phyloP scores from a whole-genome alignment of 2,113 vertebrate genomes.

The Tetraodon nigroviridis region DNA sequence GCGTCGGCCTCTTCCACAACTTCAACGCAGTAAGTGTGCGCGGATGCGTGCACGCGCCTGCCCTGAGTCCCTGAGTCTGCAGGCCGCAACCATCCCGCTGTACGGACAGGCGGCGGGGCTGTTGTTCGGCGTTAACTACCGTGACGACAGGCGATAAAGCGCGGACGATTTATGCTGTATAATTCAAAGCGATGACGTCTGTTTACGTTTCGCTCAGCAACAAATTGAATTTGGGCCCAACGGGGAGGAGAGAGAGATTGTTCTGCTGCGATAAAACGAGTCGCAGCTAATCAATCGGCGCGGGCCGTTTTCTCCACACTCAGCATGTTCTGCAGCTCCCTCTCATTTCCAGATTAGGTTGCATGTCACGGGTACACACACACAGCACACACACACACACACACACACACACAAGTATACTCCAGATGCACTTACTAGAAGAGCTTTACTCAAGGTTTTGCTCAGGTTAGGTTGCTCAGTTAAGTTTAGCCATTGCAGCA shows the following conservation, averaged over 20 bases:
- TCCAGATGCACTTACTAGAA: constrained; percentile 2
- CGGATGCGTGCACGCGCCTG: too few relatives aligned
- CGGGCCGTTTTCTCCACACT: constrained; percentile 43
- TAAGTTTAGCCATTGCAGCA: too few relatives aligned
- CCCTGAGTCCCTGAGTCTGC: background rate
- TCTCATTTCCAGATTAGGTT: constrained; percentile 68
- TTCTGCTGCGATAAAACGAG: constrained; percentile 63
- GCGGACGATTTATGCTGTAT: constrained; percentile 28
- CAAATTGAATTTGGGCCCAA: constrained; percentile 47
- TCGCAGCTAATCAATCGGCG: constrained; percentile 64
- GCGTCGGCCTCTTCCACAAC: constrained; percentile 71
- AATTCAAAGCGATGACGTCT: constrained; percentile 58
- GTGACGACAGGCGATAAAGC: constrained; percentile 29
- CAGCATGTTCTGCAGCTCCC: constrained; percentile 61
- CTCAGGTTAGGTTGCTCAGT: constrained; percentile 16
- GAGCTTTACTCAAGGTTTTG: constrained; percentile 21
- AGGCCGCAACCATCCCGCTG: constrained; percentile 17
- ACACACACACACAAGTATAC: constrained; percentile 19
- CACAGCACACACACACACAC: constrained; percentile 18
- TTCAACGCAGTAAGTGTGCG: constrained; percentile 66
- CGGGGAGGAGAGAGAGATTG: constrained; percentile 49
- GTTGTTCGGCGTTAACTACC: constrained; percentile 9
- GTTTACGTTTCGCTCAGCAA: constrained; percentile 49
- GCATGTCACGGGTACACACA: constrained; percentile 62
- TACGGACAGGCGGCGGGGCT: constrained; percentile 9